Evolutionary conservation across 1,140 invertebrate species (phyloP), one percentile per base, ranked within the genome.

Genomic region (Andricus grossulariae): DNA sequence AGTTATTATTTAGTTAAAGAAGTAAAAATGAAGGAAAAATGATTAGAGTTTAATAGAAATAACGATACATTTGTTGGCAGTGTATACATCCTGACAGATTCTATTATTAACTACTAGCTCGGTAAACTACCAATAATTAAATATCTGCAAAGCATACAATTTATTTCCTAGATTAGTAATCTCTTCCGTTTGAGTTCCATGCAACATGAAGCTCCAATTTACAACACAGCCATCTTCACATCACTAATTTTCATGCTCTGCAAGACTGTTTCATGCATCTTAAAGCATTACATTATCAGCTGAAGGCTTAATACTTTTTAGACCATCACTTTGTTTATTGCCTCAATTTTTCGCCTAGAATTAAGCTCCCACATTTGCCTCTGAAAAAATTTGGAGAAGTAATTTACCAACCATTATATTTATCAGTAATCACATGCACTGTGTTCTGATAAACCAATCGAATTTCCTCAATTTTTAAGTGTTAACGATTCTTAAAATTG

Each of bases 101-200:
- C 6, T 1, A 8, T 3, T n/a, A 21, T 55, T 2, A 55, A 25
- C 21, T 25, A 55, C 18, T 19, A 15, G 3, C 51, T 66, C 39
- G 57, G 21, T 32, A 66, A 66, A 66, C 57, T 11, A 6, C 25
- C 16, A 66, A 66, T 66, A 66, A 39, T 25, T 21, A 66, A 66
- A 66, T 66, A 66, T 66, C 57, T 32, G 25, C 25, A 66, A 66
- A 66, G 57, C 11, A 12, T 66, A 66, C 57, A 66, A 66, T 66
- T 66, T 66, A 66, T 66, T 25, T 25, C 21, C 15, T 16, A 11
- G 25, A 32, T 16, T 32, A 21, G 39, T 25, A 32, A 39, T 66
- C 39, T 25, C 25, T 15, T 66, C 15, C 16, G 25, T 7, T 66
- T 21, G 25, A 32, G 4, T 32, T 66, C 25, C 57, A 15, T 25